Evolutionary conservation across 2,888 invertebrate species (phyloP), one percentile per base, ranked within the genome.

Genomic region (Conistra vaccinii): DNA sequence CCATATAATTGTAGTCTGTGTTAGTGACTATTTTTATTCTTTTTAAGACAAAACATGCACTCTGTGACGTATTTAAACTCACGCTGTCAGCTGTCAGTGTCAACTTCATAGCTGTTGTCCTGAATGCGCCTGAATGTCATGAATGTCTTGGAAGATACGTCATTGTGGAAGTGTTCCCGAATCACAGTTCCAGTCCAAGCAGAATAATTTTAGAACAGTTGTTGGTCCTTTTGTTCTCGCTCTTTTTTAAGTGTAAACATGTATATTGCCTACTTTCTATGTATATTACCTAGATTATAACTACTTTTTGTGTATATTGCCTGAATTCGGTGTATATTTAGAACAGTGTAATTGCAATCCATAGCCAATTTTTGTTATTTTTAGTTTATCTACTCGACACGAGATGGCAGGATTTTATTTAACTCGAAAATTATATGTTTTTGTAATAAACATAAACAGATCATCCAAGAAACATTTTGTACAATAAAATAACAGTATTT

Each of bases 31-130:
- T 76, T 79, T 79, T 69, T 69, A 68, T 68, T 76, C 26, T 48
- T 61, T 65, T 66, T 39, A 26, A 32, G 55, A 72, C 48, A 68
- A 76, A 83, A 83, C 85, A 81, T 72, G 74, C 77, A 84, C 29
- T 45, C 32, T 65, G 48, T 83, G 73, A 83, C 81, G 71, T 80
- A 20, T 5, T 5, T 48, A 45, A 45, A 45, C 6, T 17, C 9
- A 1, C 0, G 17, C n/a, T 51, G 63, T 75, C 55, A 61, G 2
- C 3, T 62, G 74, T 73, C 62, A 62, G n/a, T 62, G 74, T 73
- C 62, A 62, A 29, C 35, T 35, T 69, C 45, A 66, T 4, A 39
- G 0, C 23, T 60, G 20, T 48, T 29, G 6, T 6, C 20, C 2
- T 32, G 3, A 2, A 32, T n/a, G n/a, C n/a, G n/a, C n/a, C 32